Conservation (phyloP, 2,797 vertebrate genomes). For the Jordanella pulchra region DNA sequence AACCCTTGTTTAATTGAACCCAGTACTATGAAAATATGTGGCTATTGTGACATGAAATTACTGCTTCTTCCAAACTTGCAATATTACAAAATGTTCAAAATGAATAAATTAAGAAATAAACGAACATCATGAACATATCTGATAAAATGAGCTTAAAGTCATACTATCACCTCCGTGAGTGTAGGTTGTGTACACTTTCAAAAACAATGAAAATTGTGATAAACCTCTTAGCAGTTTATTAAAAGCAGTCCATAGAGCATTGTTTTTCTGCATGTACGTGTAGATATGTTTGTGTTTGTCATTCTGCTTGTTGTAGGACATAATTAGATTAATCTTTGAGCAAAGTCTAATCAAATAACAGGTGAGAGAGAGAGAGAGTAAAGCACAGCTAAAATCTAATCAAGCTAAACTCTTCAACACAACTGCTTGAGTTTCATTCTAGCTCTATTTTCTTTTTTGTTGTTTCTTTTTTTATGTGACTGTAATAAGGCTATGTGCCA, state of each 20-base stretch:
- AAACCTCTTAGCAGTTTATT: slow-evolving; percentile 37
- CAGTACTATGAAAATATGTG: too few relatives aligned
- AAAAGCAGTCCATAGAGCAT: slow-evolving; percentile 24
- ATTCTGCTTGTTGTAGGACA: slow-evolving; percentile 38
- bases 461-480: neutral
- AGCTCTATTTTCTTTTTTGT: slow-evolving; percentile 41
- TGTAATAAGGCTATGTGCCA: slow-evolving; percentile 17
- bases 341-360: slow-evolving; percentile 60
- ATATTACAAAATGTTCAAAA: too few relatives aligned
- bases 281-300: slow-evolving; percentile 38
- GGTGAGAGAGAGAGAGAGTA: slow-evolving; percentile 43
- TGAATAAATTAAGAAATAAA: too few relatives aligned
- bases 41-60: too few relatives aligned
- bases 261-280: slow-evolving; percentile 18
- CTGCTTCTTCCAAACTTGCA: too few relatives aligned
- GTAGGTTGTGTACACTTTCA: too few relatives aligned
- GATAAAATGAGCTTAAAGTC: too few relatives aligned
- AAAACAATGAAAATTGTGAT: too few relatives aligned
- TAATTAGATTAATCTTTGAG: slow-evolving; percentile 49
- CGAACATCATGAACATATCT: too few relatives aligned
- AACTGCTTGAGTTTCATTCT: slow-evolving; percentile 39
- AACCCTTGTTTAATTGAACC: too few relatives aligned
- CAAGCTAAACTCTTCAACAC: slow-evolving; percentile 45
- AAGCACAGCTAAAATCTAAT: slow-evolving; percentile 59
- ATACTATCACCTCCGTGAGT: too few relatives aligned